Evolutionary conservation across 1,140 invertebrate species (phyloP), one percentile per base, ranked within the genome.

Genomic region (Cataglyphis hispanica): DNA sequence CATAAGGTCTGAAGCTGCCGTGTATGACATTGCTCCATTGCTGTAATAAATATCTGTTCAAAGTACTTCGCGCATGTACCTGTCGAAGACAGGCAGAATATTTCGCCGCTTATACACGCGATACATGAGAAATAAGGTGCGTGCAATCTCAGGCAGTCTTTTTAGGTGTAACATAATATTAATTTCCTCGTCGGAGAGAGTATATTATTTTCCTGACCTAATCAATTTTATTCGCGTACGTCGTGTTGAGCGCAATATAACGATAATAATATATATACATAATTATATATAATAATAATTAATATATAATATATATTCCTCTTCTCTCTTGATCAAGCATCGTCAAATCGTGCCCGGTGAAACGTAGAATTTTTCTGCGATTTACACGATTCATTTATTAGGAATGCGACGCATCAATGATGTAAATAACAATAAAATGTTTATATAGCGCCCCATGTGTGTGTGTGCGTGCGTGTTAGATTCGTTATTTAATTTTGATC

Each of bases 191-290:
- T 89, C 85, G 85, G 87, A 86, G 46, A 86, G 46, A 88, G 43
- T 89, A 85, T 74, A 78, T 88, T 87, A 88, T 85, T 88, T 88
- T 85, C 58, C 75, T 80, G 53, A 89, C 56, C 64, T 89, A 70
- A 88, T 16, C 61, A 31, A 74, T 89, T 89, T 89, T 61, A 88
- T 88, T 81, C 69, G 75, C 87, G 69, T 80, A 74, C 67, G 37
- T 61, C 53, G 78, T 83, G 27, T 72, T 53, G 37, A 83, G 46
- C 46, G 10, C 16, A 50, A 22, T 6, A 63, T 72, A 83, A 72
- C 19, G 53, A 72, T 83, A 72, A 72, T 58, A 72, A 81, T 40
- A 70, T 8, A 61, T 61, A 72, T 46, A 70, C 60, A 60, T 83
- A 83, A 31, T 31, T 25, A 69, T 63, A 67, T 34, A 43, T 43